Conservation (phyloP, 2,113 vertebrate species). For the Sciurus niger region DNA sequence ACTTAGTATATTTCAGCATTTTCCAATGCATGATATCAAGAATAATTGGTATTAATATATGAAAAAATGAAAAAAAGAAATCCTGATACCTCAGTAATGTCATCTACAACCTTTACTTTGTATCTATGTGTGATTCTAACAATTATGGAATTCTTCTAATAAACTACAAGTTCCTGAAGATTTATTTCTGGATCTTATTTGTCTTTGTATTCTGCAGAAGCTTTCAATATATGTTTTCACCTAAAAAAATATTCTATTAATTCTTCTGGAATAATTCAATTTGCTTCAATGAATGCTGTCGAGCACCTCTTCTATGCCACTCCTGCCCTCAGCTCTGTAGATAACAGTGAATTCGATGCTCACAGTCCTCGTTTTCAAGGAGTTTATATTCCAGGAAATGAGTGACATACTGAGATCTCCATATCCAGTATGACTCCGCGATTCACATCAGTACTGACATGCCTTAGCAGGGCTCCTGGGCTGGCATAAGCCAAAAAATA, state of each 20-base stretch:
- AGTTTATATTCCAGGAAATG: slow-evolving; percentile 1
- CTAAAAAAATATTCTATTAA: background rate
- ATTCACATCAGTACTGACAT: background rate
- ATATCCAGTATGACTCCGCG: background rate
- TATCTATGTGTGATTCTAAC: background rate
- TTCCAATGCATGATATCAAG: background rate
- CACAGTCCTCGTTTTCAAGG: background rate
- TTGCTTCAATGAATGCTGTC: background rate
- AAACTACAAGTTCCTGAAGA: background rate
- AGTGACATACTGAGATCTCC: slow-evolving; percentile 2
- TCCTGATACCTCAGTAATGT: background rate
- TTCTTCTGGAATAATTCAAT: background rate
- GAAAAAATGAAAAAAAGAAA: slow-evolving; percentile 23
- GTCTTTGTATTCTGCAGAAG: background rate
- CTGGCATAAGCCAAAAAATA: background rate
- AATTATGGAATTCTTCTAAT: background rate
- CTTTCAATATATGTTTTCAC: background rate
- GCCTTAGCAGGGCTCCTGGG: background rate
- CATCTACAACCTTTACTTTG: background rate
- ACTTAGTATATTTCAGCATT: background rate
- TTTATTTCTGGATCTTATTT: slow-evolving; percentile 19
- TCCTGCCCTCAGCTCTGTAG: background rate
- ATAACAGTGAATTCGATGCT: background rate
- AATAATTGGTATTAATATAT: background rate
- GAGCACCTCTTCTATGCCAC: fast-evolving